Evolutionary conservation across 2,113 vertebrate species (phyloP).

Genomic region (Dicrurus megarhynchus): DNA sequence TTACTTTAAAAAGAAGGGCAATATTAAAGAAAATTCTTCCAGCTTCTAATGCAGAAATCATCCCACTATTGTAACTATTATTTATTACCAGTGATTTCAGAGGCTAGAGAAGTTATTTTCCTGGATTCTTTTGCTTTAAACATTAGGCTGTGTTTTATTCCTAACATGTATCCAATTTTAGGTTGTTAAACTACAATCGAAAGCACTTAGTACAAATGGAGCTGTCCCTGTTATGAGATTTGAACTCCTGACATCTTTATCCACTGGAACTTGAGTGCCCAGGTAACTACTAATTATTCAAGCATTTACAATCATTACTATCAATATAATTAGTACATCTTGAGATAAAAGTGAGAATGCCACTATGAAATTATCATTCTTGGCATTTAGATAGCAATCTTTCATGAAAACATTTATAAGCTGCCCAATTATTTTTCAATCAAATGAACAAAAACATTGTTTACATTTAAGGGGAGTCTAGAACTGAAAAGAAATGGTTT

Average conservation of each 20-base stretch:
- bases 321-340: background rate
- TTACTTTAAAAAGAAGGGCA: background rate
- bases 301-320: slow-evolving; percentile 19
- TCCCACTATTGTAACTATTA: background rate
- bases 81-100: background rate
- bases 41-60: background rate
- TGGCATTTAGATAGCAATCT: background rate
- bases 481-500: background rate
- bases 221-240: slow-evolving; percentile 75
- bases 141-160: background rate
- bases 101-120: background rate
- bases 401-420: background rate
- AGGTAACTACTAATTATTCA: slow-evolving; percentile 73
- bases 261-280: slow-evolving; percentile 76
- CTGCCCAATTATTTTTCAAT: background rate
- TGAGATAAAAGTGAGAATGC: background rate
- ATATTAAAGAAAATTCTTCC: background rate
- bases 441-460: background rate
- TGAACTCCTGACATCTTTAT: slow-evolving; percentile 79
- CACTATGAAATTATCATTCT: background rate
- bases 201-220: slow-evolving; percentile 75
- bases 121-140: background rate
- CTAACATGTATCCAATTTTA: slow-evolving; percentile 35
- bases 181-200: slow-evolving; percentile 81
- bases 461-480: background rate